Evolutionary conservation across 2,113 vertebrate genomes (phyloP), one percentile per base, ranked within the genome.

Genomic region (Muscicapa adusta): DNA sequence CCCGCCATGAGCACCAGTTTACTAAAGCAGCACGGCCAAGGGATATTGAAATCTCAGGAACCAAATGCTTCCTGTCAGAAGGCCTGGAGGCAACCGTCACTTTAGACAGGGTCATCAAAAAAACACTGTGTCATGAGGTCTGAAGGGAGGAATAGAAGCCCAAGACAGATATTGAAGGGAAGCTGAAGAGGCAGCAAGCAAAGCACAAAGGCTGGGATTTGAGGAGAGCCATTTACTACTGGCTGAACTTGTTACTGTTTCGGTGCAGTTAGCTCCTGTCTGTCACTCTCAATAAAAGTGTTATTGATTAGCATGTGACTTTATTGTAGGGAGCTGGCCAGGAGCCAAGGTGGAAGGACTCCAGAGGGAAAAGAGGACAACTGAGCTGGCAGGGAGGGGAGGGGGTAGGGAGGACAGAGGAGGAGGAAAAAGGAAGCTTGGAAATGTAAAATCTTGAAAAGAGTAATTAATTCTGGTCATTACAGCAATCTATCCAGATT

Each of bases 221-320:
- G 72, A 94, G 80, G 66, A 53, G 63, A 89, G 26, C 2, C 85
- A 73, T 95, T 96, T 96, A 91, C 75, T 85, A 78, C 86, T 89
- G 94, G 88, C 84, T 33, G 19, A 91, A 87, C 75, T 88, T 89
- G 91, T 96, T 94, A 89, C 91, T 92, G 93, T 95, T 96, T 89
- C 91, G 6, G 86, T 94, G 94, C 91, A 94, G 89, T 96, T 97
- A 96, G 93, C 94, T 95, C 88, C 75, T 94, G 91, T 92, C 96
- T 97, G 96, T 97, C 96, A 95, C 87, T 95, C 95, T 95, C 94
- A 93, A 95, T 97, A 95, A 97, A 97, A 97, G 92, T 84, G 80
- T 95, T 97, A 97, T 97, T 97, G 97, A 97, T 97, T 96, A 96
- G 93, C 95, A 97, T 97, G 96, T 89, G 91, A 95, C 94, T 96